Conservation (phyloP, 2,113 vertebrate species). For the Helogale parvula region DNA sequence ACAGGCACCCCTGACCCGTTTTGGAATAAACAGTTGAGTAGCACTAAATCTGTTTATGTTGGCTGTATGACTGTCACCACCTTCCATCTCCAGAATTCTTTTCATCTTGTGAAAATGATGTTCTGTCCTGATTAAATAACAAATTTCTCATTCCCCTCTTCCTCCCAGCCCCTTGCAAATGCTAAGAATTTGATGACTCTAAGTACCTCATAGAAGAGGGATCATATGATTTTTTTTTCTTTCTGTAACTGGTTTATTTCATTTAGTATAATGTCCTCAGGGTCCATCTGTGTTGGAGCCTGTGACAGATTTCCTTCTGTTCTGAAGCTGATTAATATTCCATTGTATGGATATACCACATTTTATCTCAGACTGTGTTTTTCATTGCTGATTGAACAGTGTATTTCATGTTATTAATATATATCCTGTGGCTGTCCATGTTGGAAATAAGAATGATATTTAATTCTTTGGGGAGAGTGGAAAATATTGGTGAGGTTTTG, state of each 20-base stretch:
- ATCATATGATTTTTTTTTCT: neutral
- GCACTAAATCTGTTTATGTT: neutral
- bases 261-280: neutral
- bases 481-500: neutral
- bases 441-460: conserved; percentile 4
- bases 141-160: neutral
- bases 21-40: neutral
- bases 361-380: neutral
- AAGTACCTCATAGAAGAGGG: neutral
- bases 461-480: neutral
- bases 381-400: neutral
- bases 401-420: neutral
- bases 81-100: neutral
- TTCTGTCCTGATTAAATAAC: no score
- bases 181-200: neutral
- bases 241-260: neutral
- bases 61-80: neutral
- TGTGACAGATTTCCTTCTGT: neutral
- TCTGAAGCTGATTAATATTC: neutral
- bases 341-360: neutral
- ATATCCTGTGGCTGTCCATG: neutral
- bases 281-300: neutral
- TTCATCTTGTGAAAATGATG: neutral
- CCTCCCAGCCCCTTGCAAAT: neutral
- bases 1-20: neutral